phyloP scores from a whole-genome alignment of 2,797 vertebrate species.

The Neopelma chrysocephalum region DNA sequence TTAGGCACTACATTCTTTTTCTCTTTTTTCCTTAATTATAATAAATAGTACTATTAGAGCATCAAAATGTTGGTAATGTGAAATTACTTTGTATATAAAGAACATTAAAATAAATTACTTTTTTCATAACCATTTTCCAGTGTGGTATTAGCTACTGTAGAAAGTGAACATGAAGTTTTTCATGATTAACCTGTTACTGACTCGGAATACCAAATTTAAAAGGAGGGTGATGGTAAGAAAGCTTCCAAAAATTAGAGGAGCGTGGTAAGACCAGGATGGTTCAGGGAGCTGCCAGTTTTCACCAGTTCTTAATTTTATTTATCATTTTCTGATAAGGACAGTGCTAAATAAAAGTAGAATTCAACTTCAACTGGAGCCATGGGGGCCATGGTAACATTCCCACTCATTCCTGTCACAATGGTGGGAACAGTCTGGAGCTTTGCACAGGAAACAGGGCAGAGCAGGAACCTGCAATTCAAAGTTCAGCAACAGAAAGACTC shows the following conservation, averaged over 20 bases:
- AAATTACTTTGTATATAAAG: conserved; percentile 61
- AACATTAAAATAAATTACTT: conserved; percentile 58
- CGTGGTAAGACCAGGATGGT: background rate
- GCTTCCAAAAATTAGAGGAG: background rate
- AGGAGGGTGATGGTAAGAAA: background rate
- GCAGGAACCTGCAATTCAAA: conserved; percentile 20
- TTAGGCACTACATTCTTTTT: conserved; percentile 52
- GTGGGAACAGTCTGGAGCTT: background rate
- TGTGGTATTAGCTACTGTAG: background rate
- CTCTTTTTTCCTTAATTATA: conserved; percentile 21
- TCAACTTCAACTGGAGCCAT: background rate
- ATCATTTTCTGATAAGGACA: background rate
- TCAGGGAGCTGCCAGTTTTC: background rate
- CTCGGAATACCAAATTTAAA: background rate
- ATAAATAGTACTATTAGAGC: conserved; percentile 54
- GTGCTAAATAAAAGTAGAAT: background rate
- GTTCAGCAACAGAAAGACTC: conserved; percentile 39
- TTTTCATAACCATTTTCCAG: conserved; percentile 28
- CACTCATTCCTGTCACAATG: background rate
- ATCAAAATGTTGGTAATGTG: conserved; percentile 12
- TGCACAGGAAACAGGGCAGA: background rate
- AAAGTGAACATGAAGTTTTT: background rate
- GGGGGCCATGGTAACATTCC: background rate
- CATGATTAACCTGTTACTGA: background rate
- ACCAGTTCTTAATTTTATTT: background rate